Evolutionary conservation across 2,888 invertebrate genomes (phyloP).

Genomic region (Oconnorella tubifera): DNA sequence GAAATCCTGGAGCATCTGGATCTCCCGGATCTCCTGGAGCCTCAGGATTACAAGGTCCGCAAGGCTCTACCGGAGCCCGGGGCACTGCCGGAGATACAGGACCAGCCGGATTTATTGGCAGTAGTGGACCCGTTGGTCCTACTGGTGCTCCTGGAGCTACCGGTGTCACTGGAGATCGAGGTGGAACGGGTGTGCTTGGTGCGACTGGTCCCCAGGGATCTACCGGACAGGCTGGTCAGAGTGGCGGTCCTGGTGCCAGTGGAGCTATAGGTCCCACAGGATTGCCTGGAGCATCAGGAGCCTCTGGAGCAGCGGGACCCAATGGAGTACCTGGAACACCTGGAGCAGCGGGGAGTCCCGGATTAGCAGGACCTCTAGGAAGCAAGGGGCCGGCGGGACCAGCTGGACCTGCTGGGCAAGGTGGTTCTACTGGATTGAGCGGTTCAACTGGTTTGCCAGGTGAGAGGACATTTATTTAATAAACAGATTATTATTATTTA

Average conservation of each 20-base stretch:
- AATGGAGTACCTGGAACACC: conserved; percentile 8
- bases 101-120: conserved; percentile 20
- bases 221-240: conserved; percentile 15
- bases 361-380: conserved; percentile 16
- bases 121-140: conserved; percentile 23
- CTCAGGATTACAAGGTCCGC: conserved; percentile 14
- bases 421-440: too few relatives aligned
- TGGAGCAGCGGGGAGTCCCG: conserved; percentile 16
- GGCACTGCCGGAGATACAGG: conserved; percentile 27
- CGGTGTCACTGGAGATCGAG: conserved; percentile 18
- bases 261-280: conserved; percentile 33
- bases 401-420: conserved; percentile 20
- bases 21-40: conserved; percentile 4
- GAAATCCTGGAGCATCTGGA: conserved; percentile 1
- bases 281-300: conserved; percentile 8
- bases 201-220: not conserved
- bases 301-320: conserved; percentile 4
- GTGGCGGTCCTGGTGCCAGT: conserved; percentile 11
- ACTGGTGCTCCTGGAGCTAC: conserved; percentile 21
- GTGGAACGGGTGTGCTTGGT: conserved; percentile 3
- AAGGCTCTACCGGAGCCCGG: not conserved
- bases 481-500: too few relatives aligned
- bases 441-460: too few relatives aligned
- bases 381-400: conserved; percentile 19
- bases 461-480: too few relatives aligned